These are phyloP conservation scores for Archaeoteleia sp. DNA, from an alignment of 2,888 invertebrate genomes.

Conservation along the genomic window DNA sequence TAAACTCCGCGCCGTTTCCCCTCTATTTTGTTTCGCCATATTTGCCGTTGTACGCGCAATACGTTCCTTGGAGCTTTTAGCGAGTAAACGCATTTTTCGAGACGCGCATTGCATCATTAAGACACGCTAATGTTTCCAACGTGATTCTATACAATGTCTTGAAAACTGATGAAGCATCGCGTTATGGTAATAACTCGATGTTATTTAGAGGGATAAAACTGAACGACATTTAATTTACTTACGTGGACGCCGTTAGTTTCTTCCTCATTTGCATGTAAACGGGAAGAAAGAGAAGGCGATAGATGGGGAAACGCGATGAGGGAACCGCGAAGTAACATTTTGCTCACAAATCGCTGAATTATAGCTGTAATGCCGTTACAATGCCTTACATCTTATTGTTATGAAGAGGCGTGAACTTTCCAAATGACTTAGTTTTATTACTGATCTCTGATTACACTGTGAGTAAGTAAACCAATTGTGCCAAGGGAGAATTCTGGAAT, in stretches of 20 bases:
- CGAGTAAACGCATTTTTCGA: neutral
- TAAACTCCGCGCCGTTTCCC: slow-evolving; percentile 19
- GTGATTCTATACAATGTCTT: too few relatives aligned
- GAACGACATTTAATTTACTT: slow-evolving; percentile 46
- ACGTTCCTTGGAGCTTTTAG: slow-evolving; percentile 9
- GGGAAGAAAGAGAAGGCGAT: slow-evolving; percentile 37
- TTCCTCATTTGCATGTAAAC: slow-evolving; percentile 51
- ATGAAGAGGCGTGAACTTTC: slow-evolving; percentile 31
- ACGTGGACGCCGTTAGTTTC: slow-evolving; percentile 41
- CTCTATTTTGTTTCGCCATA: slow-evolving; percentile 24
- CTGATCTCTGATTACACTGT: slow-evolving; percentile 25
- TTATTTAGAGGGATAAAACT: slow-evolving; percentile 40
- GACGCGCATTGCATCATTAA: slow-evolving; percentile 12
- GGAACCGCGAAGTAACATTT: slow-evolving; percentile 56
- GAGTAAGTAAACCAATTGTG: too few relatives aligned
- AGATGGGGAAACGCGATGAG: slow-evolving; percentile 57
- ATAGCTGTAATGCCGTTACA: slow-evolving; percentile 52
- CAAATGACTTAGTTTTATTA: slow-evolving; percentile 19
- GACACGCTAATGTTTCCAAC: too few relatives aligned
- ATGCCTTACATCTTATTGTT: slow-evolving; percentile 44
- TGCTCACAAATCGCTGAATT: slow-evolving; percentile 67
- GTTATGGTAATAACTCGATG: slow-evolving; percentile 39
- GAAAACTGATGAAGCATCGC: too few relatives aligned
- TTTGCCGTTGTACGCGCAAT: slow-evolving; percentile 22
- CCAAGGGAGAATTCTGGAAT: too few relatives aligned